Evolutionary conservation across 2,888 invertebrate species (phyloP), one percentile per base, ranked within the genome.

Genomic region (Cloeon dipterum): DNA sequence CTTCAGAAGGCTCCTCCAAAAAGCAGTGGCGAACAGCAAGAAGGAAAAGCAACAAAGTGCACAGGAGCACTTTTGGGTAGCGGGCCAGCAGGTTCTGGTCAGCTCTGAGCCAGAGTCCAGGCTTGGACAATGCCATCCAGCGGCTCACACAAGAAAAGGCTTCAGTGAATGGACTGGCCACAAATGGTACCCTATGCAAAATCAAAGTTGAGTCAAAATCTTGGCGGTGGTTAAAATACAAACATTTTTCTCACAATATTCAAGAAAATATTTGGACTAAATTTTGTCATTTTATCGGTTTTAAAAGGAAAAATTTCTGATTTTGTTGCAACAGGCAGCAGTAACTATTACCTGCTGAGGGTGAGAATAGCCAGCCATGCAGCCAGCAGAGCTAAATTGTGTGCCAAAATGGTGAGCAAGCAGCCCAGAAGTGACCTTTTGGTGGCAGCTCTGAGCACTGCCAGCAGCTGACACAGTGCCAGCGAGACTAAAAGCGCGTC

Each of bases 401-500:
- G 59, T 36, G 57, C 56, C 34, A 57, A 52, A 25, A 58, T 42
- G 39, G 52, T 52, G 5, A 29, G 16, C 14, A 14, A 13, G n/a
- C n/a, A 14, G 29, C 10, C 29, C 14, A 29, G 16, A 14, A 11
- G 5, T 7, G 29, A 8, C 7, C 29, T 8, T 16, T 29, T 29
- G n/a, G 14, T 14, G 5, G 58, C 53, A 16, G 59, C 44, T 42
- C 59, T 57, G 42, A 62, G 50, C 34, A 52, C 50, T 11, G 57
- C 57, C 20, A 58, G 45, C 42, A 58, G 46, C 46, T 63, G 63
- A 36, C 56, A 53, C 10, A 59, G 38, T 14, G 57, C 44, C 25
- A 64, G 49, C 43, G 56, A 58, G 34, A 55, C 46, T 8, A 61
- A 47, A 46, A 63, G 63, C 11, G 62, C 49, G 48, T 64, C 64